Evolutionary conservation across 2,888 invertebrate species (phyloP).

Genomic region (Spodoptera exigua): DNA sequence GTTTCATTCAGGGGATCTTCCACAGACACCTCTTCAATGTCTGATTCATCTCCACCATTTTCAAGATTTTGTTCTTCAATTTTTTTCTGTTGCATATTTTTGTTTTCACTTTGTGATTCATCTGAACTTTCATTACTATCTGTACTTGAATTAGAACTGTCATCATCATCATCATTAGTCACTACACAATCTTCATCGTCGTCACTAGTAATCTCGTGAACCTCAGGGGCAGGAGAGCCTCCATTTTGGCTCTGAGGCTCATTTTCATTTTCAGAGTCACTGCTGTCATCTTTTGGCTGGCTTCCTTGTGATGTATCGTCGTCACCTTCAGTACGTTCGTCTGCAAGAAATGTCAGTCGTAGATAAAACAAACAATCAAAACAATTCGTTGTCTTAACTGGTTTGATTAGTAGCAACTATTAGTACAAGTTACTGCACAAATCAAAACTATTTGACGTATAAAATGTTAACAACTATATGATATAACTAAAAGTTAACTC

Average conservation of each 20-base stretch:
- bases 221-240: conserved; percentile 81
- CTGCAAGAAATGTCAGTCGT: conserved; percentile 65
- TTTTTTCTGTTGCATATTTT: conserved; percentile 87
- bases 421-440: conserved; percentile 40
- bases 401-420: conserved; percentile 14
- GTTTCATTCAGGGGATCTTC: conserved; percentile 90
- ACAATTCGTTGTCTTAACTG: conserved; percentile 24
- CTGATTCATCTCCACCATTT: conserved; percentile 81
- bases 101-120: conserved; percentile 81
- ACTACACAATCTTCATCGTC: conserved; percentile 89
- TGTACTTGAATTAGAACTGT: conserved; percentile 88
- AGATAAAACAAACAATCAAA: conserved; percentile 25
- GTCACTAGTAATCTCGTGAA: conserved; percentile 88
- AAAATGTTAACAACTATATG: conserved; percentile 29
- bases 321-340: conserved; percentile 86
- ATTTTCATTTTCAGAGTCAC: conserved; percentile 81
- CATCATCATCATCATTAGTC: conserved; percentile 84
- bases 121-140: conserved; percentile 90
- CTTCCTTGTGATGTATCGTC: conserved; percentile 87
- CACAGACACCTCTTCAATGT: conserved; percentile 89
- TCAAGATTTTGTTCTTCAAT: conserved; percentile 86
- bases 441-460: conserved; percentile 24
- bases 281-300: conserved; percentile 84
- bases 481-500: conserved; percentile 59
- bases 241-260: conserved; percentile 84